phyloP scores from a whole-genome alignment of 64 coral and sea anemone genomes.

The Trachythela sp. region DNA sequence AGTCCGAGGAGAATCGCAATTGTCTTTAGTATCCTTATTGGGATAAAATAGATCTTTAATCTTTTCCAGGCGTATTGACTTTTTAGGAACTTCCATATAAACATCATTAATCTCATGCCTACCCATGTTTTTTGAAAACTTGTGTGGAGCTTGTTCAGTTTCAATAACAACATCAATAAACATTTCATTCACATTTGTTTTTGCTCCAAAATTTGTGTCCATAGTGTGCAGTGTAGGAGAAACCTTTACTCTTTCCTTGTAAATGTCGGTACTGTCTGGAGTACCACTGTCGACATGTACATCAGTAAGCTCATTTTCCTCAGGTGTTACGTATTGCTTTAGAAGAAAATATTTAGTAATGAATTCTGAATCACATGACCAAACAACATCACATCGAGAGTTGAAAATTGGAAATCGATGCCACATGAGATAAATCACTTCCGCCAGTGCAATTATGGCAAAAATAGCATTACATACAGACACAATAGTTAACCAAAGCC shows the following conservation, averaged over 20 bases:
- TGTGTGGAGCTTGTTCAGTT: slow-evolving; percentile 24
- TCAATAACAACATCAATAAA: slow-evolving; percentile 39
- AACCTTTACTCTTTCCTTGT: slow-evolving; percentile 23
- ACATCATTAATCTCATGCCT: slow-evolving; percentile 34
- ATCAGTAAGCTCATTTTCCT: not conserved
- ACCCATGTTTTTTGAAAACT: slow-evolving; percentile 19
- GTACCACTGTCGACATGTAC: not conserved
- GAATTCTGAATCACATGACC: not conserved
- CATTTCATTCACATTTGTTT: not conserved
- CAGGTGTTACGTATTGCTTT: not conserved
- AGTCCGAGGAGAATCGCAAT: not conserved
- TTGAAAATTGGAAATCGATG: not conserved
- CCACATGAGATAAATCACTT: too few relatives aligned
- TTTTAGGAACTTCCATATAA: slow-evolving; percentile 28
- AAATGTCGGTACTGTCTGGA: not conserved
- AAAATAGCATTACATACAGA: not conserved
- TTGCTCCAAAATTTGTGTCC: too few relatives aligned
- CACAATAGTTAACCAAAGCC: not conserved
- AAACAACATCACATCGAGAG: not conserved
- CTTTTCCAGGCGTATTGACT: slow-evolving; percentile 13
- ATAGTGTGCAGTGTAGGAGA: too few relatives aligned
- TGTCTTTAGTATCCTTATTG: slow-evolving; percentile 14
- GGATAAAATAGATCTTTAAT: slow-evolving; percentile 23
- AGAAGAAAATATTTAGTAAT: too few relatives aligned
- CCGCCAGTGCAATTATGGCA: not conserved